Conservation (phyloP, 2,113 vertebrate species). For the Psophia crepitans region DNA sequence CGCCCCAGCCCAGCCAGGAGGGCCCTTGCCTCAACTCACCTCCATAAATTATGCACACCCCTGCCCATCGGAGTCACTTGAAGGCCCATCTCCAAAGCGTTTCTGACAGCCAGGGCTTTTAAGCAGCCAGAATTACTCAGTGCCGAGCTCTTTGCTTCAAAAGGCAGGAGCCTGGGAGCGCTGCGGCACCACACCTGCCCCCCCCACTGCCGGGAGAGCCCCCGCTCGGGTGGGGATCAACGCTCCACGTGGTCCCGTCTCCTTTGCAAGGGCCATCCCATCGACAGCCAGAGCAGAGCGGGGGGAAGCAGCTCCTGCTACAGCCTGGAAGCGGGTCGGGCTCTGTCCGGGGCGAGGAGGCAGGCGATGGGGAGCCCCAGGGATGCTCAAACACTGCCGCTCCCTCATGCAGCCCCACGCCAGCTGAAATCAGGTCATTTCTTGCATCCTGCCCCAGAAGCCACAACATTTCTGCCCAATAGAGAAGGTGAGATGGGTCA, state of each 20-base stretch:
- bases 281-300: rapidly evolving
- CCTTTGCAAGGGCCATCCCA: background rate
- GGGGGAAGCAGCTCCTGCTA: background rate
- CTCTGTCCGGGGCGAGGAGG: background rate
- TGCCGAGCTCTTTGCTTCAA: background rate
- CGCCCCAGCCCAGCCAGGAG: background rate
- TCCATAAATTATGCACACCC: conserved; percentile 57
- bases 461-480: background rate
- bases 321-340: background rate
- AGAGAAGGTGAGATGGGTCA: background rate
- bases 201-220: background rate
- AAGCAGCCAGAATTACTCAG: conserved; percentile 48
- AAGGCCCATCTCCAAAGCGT: conserved; percentile 56
- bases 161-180: background rate
- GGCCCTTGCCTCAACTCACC: conserved; percentile 28
- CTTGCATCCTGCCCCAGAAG: background rate
- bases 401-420: background rate
- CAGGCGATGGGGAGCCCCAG: background rate
- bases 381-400: background rate
- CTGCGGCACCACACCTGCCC: background rate
- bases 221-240: rapidly evolving
- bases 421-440: background rate
- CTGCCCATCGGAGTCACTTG: conserved; percentile 4
- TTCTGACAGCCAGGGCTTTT: conserved; percentile 69
- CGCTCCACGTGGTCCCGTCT: rapidly evolving